Evolutionary conservation across 2,888 invertebrate species (phyloP), one percentile per base, ranked within the genome.

Genomic region (Folsomia manolachei): DNA sequence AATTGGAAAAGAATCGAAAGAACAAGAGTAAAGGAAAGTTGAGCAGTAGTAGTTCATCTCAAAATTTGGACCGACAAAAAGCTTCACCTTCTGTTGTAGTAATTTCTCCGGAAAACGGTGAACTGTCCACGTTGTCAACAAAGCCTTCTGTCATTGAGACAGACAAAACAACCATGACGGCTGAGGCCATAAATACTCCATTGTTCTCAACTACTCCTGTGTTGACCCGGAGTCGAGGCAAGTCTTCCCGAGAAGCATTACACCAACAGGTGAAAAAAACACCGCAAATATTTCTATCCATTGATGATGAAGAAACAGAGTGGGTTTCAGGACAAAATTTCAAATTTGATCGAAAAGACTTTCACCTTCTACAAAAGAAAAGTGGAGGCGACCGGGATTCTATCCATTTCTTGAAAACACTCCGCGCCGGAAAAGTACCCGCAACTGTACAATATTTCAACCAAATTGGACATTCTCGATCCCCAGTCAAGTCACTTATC

Each of bases 361-460:
- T 56, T 27, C 53, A 19, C 21, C 7, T 27, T 4, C 11, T 39
- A 39, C 2, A n/a, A 63, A 27, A 53, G 2, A 62, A n/a, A n/a
- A n/a, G n/a, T n/a, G n/a, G 52, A 63, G 71, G 67, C n/a, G 75
- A 76, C 53, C 52, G 76, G 21, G 76, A 78, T 70, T 78, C 78
- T 14, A 76, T 78, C 61, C 76, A 76, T 69, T 70, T 71, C 24
- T 69, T 78, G 4, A 78, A 78, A 69, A 73, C 76, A 14, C 19
- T 71, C 11, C 92, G 92, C 83, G 91, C 90, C 4, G 93, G 92
- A 7, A 91, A 91, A 85, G 92, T 93, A 0, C 84, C 91, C 72
- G 91, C 91, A 1, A 92, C 91, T 85, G 91, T 91, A 0, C 90
- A 89, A 82, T 84, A 92, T 25, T 93, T 92, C 81, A 90, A 92